phyloP scores from a whole-genome alignment of 1,140 invertebrate species.

The Mamestra configurata region DNA sequence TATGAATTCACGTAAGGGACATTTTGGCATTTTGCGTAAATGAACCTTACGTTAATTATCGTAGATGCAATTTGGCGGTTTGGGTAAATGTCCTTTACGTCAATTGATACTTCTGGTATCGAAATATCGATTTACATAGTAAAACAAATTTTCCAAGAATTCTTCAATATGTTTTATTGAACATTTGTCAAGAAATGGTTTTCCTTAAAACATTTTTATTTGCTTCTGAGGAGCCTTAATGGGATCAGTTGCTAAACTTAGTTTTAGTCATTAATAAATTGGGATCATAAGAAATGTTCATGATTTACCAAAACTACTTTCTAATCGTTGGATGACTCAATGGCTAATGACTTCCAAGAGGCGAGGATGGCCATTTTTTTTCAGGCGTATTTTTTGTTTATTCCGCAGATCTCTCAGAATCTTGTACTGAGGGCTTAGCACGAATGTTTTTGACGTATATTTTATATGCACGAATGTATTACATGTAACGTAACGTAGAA shows the following conservation, averaged over 20 bases:
- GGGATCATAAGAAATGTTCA: constrained; percentile 10
- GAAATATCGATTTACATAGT: not conserved
- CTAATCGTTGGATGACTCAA: not conserved
- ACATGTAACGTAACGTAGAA: no score
- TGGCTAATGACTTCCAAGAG: not conserved
- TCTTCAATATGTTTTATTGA: not conserved
- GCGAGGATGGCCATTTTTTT: not conserved
- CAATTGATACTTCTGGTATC: no score
- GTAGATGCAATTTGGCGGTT: no score
- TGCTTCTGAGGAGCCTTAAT: no score
- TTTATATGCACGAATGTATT: no score
- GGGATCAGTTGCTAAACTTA: not conserved
- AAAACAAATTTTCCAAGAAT: not conserved
- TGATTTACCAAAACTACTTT: not conserved
- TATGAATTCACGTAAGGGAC: no score
- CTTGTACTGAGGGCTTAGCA: no score
- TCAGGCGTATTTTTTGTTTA: not conserved
- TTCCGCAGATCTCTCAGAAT: no score
- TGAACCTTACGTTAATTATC: no score
- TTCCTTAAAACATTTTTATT: not conserved
- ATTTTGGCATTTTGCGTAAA: no score
- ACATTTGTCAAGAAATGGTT: not conserved
- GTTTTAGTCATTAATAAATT: not conserved
- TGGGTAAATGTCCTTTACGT: no score
- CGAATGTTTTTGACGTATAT: no score